These are phyloP conservation scores for Amblyjoppa proteus DNA, from an alignment of 2,888 invertebrate species.

Conservation along the genomic window DNA sequence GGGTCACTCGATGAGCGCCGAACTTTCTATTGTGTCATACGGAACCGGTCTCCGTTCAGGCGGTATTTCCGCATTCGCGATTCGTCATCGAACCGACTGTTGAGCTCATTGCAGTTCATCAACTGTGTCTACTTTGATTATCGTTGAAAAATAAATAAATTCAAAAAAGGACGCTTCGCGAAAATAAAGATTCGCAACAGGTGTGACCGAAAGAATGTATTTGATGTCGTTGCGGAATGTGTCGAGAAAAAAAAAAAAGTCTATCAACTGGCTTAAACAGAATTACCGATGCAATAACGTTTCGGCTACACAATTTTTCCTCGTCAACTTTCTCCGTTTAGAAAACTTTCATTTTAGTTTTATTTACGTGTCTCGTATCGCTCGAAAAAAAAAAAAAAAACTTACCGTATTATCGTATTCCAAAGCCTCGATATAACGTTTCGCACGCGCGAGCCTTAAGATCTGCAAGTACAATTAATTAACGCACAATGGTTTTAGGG, in stretches of 20 bases:
- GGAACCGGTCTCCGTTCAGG: slow-evolving; percentile 45
- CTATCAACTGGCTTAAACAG: neutral
- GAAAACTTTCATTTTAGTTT: slow-evolving; percentile 65
- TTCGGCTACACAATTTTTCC: slow-evolving; percentile 36
- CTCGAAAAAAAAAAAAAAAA: neutral
- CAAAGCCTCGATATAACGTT: neutral
- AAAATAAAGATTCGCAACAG: neutral
- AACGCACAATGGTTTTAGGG: neutral
- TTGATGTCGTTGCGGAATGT: neutral
- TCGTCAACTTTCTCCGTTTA: slow-evolving; percentile 47
- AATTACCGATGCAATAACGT: neutral
- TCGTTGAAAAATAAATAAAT: neutral
- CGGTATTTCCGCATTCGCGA: slow-evolving; percentile 53
- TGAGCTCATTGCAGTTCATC: neutral
- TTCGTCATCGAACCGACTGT: slow-evolving; percentile 24
- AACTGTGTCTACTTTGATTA: neutral
- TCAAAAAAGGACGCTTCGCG: no score
- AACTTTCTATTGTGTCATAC: slow-evolving; percentile 80
- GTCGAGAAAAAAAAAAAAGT: neutral
- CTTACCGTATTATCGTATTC: slow-evolving; percentile 3
- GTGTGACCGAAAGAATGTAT: neutral
- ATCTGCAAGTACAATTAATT: neutral
- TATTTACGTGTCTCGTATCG: neutral
- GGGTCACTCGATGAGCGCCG: slow-evolving; percentile 76
- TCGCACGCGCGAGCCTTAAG: neutral